These are phyloP conservation scores for Chelonia mydas DNA, from an alignment of 2,797 vertebrate species.

Conservation along the genomic window DNA sequence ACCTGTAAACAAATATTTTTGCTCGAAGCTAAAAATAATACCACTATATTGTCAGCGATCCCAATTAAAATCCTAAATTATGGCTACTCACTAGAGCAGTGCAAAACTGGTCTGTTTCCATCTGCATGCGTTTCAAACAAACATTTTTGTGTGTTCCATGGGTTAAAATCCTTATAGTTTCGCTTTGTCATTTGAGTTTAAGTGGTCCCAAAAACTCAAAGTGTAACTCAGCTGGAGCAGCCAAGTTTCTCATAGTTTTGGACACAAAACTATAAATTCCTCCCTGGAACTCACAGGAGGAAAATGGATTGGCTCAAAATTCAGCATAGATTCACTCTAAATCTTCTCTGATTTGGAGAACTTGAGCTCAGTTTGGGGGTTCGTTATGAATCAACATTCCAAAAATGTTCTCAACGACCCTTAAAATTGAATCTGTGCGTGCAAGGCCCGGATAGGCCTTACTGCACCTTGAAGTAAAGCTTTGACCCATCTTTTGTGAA, in stretches of 20 bases:
- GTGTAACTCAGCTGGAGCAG: neutral
- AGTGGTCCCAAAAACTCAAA: neutral
- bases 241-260: neutral
- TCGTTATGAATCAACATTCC: neutral
- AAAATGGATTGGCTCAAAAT: accelerated
- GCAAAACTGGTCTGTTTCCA: neutral
- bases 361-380: neutral
- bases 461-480: neutral
- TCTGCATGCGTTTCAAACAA: neutral
- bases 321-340: accelerated
- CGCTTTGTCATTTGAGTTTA: neutral
- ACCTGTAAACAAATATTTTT: neutral
- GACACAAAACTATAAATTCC: neutral
- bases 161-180: neutral
- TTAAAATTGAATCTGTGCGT: neutral
- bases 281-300: accelerated
- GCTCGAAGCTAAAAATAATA: accelerated
- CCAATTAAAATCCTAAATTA: neutral
- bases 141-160: neutral
- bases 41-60: neutral
- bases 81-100: neutral
- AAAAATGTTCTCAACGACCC: neutral
- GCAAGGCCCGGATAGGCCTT: neutral
- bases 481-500: neutral
- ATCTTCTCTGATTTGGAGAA: neutral